Conservation (phyloP, 2,113 vertebrate genomes). For the Eidolon helvum region DNA sequence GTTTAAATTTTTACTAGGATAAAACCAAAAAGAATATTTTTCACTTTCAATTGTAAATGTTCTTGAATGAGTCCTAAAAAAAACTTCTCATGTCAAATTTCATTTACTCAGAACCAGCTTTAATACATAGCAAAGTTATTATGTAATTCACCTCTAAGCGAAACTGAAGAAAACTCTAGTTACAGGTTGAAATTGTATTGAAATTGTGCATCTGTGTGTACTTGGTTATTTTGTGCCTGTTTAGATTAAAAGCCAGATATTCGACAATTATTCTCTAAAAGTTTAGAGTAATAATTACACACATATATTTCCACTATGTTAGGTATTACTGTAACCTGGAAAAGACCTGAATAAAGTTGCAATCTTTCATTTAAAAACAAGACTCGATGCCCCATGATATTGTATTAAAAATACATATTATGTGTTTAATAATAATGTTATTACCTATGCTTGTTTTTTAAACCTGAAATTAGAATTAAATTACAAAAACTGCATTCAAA, state of each 20-base stretch:
- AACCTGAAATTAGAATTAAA: not conserved
- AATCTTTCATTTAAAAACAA: conserved; percentile 18
- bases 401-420: not conserved
- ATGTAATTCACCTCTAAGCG: not conserved
- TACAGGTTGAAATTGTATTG: not conserved
- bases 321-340: not conserved
- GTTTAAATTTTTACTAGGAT: conserved; percentile 41
- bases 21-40: conserved; percentile 43
- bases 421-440: not conserved
- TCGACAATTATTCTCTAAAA: not conserved
- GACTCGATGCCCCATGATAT: not conserved
- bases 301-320: not conserved
- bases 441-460: not conserved
- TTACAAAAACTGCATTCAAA: not conserved
- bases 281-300: conserved; percentile 1
- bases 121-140: not conserved
- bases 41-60: conserved; percentile 26
- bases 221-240: not conserved
- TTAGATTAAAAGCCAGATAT: conserved; percentile 5
- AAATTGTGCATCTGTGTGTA: not conserved
- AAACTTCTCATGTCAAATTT: conserved; percentile 39
- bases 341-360: not conserved
- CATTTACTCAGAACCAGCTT: not conserved
- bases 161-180: not conserved
- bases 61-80: conserved; percentile 39